These are phyloP conservation scores for Dolichotis patagonum DNA, from an alignment of 2,113 vertebrate species.

Conservation along the genomic window DNA sequence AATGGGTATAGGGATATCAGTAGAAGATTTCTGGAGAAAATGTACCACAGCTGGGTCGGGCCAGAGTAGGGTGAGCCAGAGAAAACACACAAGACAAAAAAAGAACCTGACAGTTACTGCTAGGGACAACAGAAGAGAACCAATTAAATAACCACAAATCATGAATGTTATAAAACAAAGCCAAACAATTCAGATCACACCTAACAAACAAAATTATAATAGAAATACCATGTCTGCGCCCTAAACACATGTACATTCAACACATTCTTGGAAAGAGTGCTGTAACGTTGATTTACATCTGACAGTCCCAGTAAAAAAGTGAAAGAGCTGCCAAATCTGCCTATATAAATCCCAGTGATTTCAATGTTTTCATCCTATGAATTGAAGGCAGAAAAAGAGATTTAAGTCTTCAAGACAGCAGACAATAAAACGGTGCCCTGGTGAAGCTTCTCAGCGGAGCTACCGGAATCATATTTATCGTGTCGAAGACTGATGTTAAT, in stretches of 20 bases:
- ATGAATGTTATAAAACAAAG: slow-evolving; percentile 80
- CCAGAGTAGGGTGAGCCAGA: not conserved
- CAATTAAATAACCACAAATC: slow-evolving; percentile 81
- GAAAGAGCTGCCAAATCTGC: slow-evolving; percentile 80
- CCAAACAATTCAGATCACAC: slow-evolving; percentile 82
- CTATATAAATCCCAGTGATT: slow-evolving; percentile 82
- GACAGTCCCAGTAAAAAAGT: slow-evolving; percentile 80
- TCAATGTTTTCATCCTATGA: slow-evolving; percentile 79
- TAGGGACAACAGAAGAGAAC: slow-evolving; percentile 62
- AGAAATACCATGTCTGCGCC: slow-evolving; percentile 79
- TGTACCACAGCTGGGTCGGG: not conserved
- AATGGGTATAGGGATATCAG: not conserved
- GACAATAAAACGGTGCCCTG: slow-evolving; percentile 76
- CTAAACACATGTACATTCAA: slow-evolving; percentile 81
- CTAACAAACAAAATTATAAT: slow-evolving; percentile 85
- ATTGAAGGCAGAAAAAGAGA: slow-evolving; percentile 76
- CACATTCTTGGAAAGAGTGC: slow-evolving; percentile 82
- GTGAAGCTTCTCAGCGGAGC: slow-evolving; percentile 50
- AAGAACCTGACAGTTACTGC: slow-evolving; percentile 36
- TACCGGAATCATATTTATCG: slow-evolving; percentile 70
- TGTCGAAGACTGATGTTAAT: slow-evolving; percentile 64
- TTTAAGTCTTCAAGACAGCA: slow-evolving; percentile 74
- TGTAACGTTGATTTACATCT: slow-evolving; percentile 80
- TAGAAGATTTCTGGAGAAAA: slow-evolving; percentile 23
- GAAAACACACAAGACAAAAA: not conserved